Percentiles rank a stretch among this genome's conserved stretches.
Evolutionary conservation across 2,113 vertebrate genomes (phyloP).

Genomic region (Otis tarda): DNA sequence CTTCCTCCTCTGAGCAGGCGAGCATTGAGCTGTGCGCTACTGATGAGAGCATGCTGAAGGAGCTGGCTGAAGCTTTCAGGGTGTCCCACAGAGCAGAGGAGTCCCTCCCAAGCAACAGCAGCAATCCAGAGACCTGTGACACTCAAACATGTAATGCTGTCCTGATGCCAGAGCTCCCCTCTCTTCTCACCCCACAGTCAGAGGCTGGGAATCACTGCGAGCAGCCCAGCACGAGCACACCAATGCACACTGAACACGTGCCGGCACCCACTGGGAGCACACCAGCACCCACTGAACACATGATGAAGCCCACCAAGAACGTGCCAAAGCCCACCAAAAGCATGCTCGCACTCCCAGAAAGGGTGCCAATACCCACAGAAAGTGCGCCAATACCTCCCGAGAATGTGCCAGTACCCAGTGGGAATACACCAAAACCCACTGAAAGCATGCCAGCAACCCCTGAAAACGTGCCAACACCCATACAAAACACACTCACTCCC

Average conservation of each 20-base stretch:
- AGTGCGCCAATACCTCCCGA: background rate
- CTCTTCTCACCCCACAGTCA: background rate
- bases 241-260: background rate
- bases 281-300: background rate
- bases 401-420: background rate
- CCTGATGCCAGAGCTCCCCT: background rate
- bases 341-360: fast-evolving
- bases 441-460: background rate
- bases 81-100: slow-evolving; percentile 57
- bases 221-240: background rate
- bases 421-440: background rate
- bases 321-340: background rate
- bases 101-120: background rate
- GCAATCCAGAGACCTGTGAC: background rate
- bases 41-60: slow-evolving; percentile 77
- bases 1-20: background rate
- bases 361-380: background rate
- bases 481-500: background rate
- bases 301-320: fast-evolving
- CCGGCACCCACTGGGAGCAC: background rate
- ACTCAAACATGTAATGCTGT: fast-evolving
- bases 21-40: background rate
- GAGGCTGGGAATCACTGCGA: background rate
- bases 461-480: fast-evolving
- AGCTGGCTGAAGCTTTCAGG: slow-evolving; percentile 79